These are phyloP conservation scores for Chloropsis cyanopogon DNA, from an alignment of 2,113 vertebrate species.

Conservation along the genomic window DNA sequence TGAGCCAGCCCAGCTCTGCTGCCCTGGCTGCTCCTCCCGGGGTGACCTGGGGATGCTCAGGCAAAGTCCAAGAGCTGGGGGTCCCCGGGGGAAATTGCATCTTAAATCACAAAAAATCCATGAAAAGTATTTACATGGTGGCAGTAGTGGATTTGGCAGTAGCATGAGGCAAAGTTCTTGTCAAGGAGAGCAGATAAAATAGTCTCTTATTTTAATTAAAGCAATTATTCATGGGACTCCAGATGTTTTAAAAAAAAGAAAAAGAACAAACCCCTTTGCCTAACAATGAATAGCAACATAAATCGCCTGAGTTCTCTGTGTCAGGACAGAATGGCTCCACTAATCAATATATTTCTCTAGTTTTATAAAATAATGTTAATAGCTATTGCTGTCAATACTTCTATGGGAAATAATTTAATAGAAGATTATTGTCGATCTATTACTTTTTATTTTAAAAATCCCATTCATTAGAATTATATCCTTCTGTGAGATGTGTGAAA, in stretches of 20 bases:
- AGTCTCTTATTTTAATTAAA: conserved; percentile 25
- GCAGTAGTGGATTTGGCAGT: neutral
- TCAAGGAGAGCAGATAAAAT: neutral
- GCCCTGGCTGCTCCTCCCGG: neutral
- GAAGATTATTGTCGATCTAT: conserved; percentile 11
- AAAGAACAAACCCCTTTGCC: neutral
- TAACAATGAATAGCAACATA: neutral
- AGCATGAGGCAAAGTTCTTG: neutral
- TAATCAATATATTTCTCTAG: neutral
- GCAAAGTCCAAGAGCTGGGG: neutral
- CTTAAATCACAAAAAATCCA: neutral
- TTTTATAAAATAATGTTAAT: conserved; percentile 13
- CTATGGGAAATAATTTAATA: conserved; percentile 29
- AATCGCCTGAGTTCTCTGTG: neutral
- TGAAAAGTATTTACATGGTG: neutral
- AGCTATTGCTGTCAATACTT: conserved; percentile 2
- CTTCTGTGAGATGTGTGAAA: neutral
- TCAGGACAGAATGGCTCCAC: neutral
- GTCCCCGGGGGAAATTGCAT: neutral
- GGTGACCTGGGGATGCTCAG: neutral
- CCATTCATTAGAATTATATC: conserved; percentile 21
- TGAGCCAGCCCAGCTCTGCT: neutral
- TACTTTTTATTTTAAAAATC: neutral
- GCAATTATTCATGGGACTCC: conserved; percentile 1
- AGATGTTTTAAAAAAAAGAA: neutral